Evolutionary conservation across 2,113 vertebrate species (phyloP), one percentile per base, ranked within the genome.

Genomic region (Phainopepla nitens): DNA sequence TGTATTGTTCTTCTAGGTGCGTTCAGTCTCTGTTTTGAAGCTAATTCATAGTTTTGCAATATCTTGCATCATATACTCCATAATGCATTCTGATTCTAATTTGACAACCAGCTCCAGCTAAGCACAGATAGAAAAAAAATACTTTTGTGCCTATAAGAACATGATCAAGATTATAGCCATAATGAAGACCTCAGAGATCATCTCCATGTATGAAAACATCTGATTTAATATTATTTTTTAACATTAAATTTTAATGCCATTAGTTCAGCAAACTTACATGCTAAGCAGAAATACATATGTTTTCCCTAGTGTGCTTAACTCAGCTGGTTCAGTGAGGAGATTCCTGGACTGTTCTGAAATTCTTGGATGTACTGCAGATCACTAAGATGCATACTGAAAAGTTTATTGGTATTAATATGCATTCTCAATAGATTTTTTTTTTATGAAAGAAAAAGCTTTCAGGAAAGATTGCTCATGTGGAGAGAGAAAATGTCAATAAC

Each of bases 401-500:
- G 33, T 61, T 35, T 84, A 92, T 84, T 82, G 36, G 51, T 18
- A 27, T 93, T 90, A 89, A 93, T 95, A 93, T 87, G 6, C 22
- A 89, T 78, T 94, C 69, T 62, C 35, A 92, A 84, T 81, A 25
- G 33, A 81, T 41, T 51, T 35, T 82, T 53, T 96, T 89, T 72
- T 31, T 61, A 24, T 41, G 27, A 57, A 20, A 82, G 36, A 78
- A 88, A 84, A 95, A 51, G 19, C 64, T 91, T 93, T 84, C 71
- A 76, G 75, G 50, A 89, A 96, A 91, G 65, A 83, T 85, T 89
- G 57, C 20, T 60, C 8, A 28, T 24, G 28, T 33, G 16, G 58
- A 95, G 77, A 93, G 88, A 86, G 53, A 91, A 95, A 96, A 95
- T 69, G 33, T 87, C 51, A 72, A 75, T 10, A 15, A 76, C 54